Conservation (phyloP, 2,888 invertebrate genomes). For the Plagodis pulveraria region DNA sequence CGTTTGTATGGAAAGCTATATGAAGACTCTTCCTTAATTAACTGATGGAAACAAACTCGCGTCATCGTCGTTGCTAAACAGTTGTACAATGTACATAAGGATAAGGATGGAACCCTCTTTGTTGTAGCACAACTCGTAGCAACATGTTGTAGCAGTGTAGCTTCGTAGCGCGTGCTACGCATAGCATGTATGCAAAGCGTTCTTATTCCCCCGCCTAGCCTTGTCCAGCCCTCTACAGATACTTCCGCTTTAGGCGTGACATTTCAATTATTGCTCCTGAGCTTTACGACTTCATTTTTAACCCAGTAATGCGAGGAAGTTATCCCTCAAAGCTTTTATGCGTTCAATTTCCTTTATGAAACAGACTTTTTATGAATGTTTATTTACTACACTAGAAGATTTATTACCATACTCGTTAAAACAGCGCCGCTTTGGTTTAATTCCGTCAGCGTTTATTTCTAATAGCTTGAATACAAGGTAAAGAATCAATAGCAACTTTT, state of each 20-base stretch:
- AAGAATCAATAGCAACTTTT: constrained; percentile 67
- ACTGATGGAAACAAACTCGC: too few species aligned
- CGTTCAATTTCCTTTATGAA: constrained; percentile 37
- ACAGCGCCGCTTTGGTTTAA: constrained; percentile 17
- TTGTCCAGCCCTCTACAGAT: constrained; percentile 3
- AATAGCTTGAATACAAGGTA: constrained; percentile 43
- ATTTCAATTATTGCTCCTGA: constrained; percentile 30
- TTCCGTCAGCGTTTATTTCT: constrained; percentile 16
- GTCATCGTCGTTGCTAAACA: too few species aligned
- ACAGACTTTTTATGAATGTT: constrained; percentile 20
- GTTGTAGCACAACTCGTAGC: constrained; percentile 34
- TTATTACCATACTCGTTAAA: constrained; percentile 27
- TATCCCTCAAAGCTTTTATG: constrained; percentile 32
- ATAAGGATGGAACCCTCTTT: too few species aligned
- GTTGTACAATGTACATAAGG: too few species aligned
- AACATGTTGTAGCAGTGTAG: constrained; percentile 31
- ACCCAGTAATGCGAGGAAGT: constrained; percentile 29
- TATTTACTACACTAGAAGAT: constrained; percentile 22
- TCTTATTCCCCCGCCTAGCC: constrained; percentile 1
- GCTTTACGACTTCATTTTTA: constrained; percentile 31
- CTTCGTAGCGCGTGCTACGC: constrained; percentile 25
- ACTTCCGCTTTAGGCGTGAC: constrained; percentile 20
- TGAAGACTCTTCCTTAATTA: too few species aligned
- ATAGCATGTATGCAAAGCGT: constrained; percentile 33
- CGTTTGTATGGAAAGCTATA: too few species aligned